Conservation (phyloP, 2,113 vertebrate genomes). For the Parus major region DNA sequence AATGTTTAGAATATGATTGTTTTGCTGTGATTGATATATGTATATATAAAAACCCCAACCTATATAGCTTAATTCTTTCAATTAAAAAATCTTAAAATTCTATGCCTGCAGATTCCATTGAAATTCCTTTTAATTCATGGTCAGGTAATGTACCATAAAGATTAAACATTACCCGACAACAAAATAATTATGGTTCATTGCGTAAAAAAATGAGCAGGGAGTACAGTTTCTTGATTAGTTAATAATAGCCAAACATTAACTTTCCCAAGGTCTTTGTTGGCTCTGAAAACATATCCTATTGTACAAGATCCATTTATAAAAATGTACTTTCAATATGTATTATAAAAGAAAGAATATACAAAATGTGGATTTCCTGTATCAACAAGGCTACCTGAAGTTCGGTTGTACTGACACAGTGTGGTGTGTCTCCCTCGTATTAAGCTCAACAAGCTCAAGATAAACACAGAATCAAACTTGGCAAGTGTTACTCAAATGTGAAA, state of each 20-base stretch:
- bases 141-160: slow-evolving; percentile 61
- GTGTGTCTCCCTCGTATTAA: background rate
- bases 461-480: background rate
- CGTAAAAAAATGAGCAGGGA: slow-evolving; percentile 48
- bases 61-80: background rate
- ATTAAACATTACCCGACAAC: slow-evolving; percentile 61
- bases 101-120: slow-evolving; percentile 5
- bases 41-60: no score
- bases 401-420: background rate
- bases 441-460: background rate
- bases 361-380: slow-evolving; percentile 61
- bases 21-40: background rate
- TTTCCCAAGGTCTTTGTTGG: slow-evolving; percentile 68
- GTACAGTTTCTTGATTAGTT: slow-evolving; percentile 53
- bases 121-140: slow-evolving; percentile 56
- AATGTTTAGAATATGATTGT: background rate
- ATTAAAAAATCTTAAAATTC: slow-evolving; percentile 9
- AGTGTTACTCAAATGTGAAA: background rate
- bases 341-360: slow-evolving; percentile 47
- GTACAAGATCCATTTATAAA: slow-evolving; percentile 47
- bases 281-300: slow-evolving; percentile 45
- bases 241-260: slow-evolving; percentile 68
- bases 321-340: slow-evolving; percentile 40
- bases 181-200: slow-evolving; percentile 59
- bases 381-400: slow-evolving; percentile 35